phyloP scores from a whole-genome alignment of 2,113 vertebrate species.

The Carassius gibelio region DNA sequence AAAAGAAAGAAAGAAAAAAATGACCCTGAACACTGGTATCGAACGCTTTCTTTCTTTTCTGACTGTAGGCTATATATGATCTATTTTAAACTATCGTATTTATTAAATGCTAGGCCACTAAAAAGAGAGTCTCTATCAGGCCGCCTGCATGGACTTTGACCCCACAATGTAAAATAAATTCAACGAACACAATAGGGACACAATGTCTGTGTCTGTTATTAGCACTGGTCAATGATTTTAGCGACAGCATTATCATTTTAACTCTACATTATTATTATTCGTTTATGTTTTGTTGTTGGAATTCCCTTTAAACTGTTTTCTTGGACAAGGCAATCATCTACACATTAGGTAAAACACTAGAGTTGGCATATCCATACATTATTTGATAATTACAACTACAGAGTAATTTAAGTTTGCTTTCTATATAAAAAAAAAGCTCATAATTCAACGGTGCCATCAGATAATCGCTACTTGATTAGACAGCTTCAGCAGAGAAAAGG shows the following conservation, averaged over 20 bases:
- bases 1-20: no score
- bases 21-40: no score
- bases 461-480: constrained; percentile 12
- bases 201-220: not conserved
- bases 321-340: not conserved
- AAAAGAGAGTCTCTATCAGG: constrained; percentile 19
- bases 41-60: not conserved
- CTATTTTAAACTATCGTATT: not conserved
- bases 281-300: not conserved
- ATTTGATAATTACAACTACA: not conserved
- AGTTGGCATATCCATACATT: not conserved
- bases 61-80: not conserved
- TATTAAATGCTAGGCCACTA: not conserved
- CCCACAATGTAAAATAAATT: constrained; percentile 22
- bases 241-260: not conserved
- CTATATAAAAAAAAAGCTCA: not conserved
- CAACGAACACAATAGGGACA: constrained; percentile 15
- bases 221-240: not conserved
- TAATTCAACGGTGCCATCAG: not conserved
- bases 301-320: not conserved
- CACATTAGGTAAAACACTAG: not conserved
- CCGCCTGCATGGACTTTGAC: constrained; percentile 10
- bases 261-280: not conserved
- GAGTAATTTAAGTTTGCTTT: not conserved
- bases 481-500: not conserved